Base-by-base conservation (phyloP, 2,888 invertebrate genomes). In the Caenorhabditis sp. region DNA sequence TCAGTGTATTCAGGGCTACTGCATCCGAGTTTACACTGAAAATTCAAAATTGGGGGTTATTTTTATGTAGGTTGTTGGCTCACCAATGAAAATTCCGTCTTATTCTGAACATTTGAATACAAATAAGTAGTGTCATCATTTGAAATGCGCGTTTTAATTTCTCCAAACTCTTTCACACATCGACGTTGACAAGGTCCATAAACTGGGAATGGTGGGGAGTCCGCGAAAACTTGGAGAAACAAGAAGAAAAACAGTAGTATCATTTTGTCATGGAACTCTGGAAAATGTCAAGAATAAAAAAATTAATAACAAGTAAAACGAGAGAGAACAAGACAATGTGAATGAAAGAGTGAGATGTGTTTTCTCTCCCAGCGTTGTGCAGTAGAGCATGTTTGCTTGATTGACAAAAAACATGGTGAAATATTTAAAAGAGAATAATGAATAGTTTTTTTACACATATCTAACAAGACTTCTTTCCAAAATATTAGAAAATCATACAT, bases 11-110 rank as follows among this genome's bases (percentile, higher is more conserved):
- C 70, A 23, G 79, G 76, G 57, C 74, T 74, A 60, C 71, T 75
- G 65, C 79, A 80, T 60, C 79, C 79, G 27, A 80, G 61, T 70
- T 80, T 80, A 64, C 79, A 80, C 77, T 79, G 67, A 58, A 79
- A 77, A n/a, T 5, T 21, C n/a, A 50, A 14, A 50, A 50, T 50
- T 50, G 20, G 20, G n/a, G 14, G 20, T 8, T 4, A 14, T 50
- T 20, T 50, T 14, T 50, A 4, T 4, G 31, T 4, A 31, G 4
- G n/a, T 17, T 50, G 4, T 4, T 12, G 12, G 53, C 72, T 69
- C 56, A 79, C 78, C 78, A 79, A 59, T 56, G 74, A 74, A 65
- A 79, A 79, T 53, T 79, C 74, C 49, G 77, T 77, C 38, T 77
- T 79, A 65, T 79, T 77, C 27, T 63, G 63, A 23, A 79, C 72